Percentiles rank a stretch among this genome's conserved stretches.
phyloP scores from a whole-genome alignment of 2,797 vertebrate genomes.

The Pelodytes ibericus region DNA sequence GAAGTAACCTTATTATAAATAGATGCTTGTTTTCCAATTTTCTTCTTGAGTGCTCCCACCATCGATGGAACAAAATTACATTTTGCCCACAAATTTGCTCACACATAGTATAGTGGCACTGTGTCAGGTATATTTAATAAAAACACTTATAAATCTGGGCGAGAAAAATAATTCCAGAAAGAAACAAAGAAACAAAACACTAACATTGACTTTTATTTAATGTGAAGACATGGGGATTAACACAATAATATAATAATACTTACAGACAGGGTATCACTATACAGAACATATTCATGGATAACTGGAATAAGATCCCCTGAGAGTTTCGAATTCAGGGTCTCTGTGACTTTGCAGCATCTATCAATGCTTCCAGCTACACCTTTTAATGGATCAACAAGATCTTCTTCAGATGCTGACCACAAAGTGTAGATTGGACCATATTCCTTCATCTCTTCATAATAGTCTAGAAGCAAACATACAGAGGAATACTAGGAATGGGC shows the following conservation, averaged over 20 bases:
- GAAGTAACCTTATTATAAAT: too few species aligned
- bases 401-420: constrained; percentile 86
- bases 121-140: too few species aligned
- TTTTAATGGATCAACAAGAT: constrained; percentile 78
- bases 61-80: too few species aligned
- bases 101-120: too few species aligned
- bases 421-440: constrained; percentile 80
- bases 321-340: constrained; percentile 77
- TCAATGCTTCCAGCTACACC: constrained; percentile 82
- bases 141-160: too few species aligned
- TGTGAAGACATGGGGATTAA: too few species aligned
- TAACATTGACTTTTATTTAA: too few species aligned
- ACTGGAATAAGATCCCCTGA: constrained; percentile 79
- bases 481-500: not conserved
- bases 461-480: constrained; percentile 75
- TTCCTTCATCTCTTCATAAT: constrained; percentile 86
- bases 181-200: too few species aligned
- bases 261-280: constrained; percentile 89
- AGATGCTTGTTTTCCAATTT: too few species aligned
- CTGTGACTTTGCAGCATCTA: constrained; percentile 79
- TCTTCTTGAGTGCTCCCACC: too few species aligned
- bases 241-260: too few species aligned
- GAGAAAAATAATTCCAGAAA: not conserved
- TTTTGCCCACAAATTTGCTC: too few species aligned
- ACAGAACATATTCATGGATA: constrained; percentile 91